Conservation (phyloP, 2,888 invertebrate species). For the Acleris sparsana region DNA sequence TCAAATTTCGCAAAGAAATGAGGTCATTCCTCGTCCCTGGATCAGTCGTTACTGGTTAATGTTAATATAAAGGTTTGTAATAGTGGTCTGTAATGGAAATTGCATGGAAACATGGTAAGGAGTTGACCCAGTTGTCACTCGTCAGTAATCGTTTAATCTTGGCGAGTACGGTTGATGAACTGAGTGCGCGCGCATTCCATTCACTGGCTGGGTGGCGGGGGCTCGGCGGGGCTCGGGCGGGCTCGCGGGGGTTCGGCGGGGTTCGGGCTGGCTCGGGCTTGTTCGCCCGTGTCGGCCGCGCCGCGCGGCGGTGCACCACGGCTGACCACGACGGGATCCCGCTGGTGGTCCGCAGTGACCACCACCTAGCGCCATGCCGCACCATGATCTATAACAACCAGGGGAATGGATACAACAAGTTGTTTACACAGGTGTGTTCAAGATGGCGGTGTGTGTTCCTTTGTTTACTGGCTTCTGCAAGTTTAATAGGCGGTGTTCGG, state of each 20-base stretch:
- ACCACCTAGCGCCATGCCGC: conserved; percentile 83
- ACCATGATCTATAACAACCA: conserved; percentile 91
- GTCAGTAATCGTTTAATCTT: conserved; percentile 40
- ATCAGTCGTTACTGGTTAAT: no score
- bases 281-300: conserved; percentile 56
- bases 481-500: background rate
- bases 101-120: conserved; percentile 37
- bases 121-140: conserved; percentile 48
- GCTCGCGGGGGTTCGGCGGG: conserved; percentile 49
- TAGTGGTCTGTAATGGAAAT: no score
- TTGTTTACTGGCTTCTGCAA: conserved; percentile 12
- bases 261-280: conserved; percentile 41
- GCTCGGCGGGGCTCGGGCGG: conserved; percentile 46
- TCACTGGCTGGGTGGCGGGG: conserved; percentile 50
- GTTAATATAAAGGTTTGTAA: no score
- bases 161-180: conserved; percentile 39
- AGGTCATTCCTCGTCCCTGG: background rate
- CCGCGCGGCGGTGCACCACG: conserved; percentile 66
- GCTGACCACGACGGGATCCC: conserved; percentile 80
- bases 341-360: conserved; percentile 79
- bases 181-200: conserved; percentile 75
- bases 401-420: conserved; percentile 91
- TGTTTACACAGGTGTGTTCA: conserved; percentile 89
- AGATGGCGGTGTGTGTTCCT: conserved; percentile 34
- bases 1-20: conserved; percentile 4